A percentile compares a stretch with the other conserved stretches of the same genome.
phyloP scores from a whole-genome alignment of 2,113 vertebrate species.

The Ovis aries region DNA sequence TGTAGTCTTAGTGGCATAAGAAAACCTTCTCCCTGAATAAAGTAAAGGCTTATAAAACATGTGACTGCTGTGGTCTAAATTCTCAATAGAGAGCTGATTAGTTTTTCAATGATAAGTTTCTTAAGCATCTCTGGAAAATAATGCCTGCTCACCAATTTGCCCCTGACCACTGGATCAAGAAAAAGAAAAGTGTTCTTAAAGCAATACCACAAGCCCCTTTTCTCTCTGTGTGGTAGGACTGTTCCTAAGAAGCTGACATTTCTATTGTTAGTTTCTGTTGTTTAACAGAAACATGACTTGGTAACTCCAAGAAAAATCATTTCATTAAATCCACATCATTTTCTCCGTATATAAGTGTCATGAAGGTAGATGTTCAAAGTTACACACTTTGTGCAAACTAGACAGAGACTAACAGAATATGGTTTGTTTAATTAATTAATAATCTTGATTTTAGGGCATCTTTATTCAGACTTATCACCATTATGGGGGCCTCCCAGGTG shows the following conservation, averaged over 20 bases:
- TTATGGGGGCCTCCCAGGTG: neutral
- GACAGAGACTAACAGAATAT: neutral
- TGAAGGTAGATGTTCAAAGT: neutral
- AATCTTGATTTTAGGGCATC: neutral
- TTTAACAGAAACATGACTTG: slow-evolving; percentile 6
- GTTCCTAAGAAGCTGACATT: slow-evolving; percentile 17
- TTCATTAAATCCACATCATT: neutral
- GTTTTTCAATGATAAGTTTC: slow-evolving; percentile 24
- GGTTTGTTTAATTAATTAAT: neutral
- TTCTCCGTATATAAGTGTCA: neutral
- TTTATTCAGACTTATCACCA: neutral
- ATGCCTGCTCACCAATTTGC: slow-evolving; percentile 4
- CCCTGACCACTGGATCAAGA: slow-evolving; percentile 37
- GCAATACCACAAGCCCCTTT: slow-evolving; percentile 18
- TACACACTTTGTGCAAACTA: neutral
- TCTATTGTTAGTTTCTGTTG: neutral
- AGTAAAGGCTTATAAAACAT: slow-evolving; percentile 26
- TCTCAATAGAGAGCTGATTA: slow-evolving; percentile 24
- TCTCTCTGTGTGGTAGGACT: neutral
- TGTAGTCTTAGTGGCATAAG: slow-evolving; percentile 52
- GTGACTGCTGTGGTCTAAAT: slow-evolving; percentile 32
- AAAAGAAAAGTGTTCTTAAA: slow-evolving; percentile 40
- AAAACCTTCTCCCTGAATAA: neutral
- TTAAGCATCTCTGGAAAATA: slow-evolving; percentile 44
- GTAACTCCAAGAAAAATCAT: neutral